Conservation (phyloP, 1,140 invertebrate genomes). For the Brachionus paranguensis region DNA sequence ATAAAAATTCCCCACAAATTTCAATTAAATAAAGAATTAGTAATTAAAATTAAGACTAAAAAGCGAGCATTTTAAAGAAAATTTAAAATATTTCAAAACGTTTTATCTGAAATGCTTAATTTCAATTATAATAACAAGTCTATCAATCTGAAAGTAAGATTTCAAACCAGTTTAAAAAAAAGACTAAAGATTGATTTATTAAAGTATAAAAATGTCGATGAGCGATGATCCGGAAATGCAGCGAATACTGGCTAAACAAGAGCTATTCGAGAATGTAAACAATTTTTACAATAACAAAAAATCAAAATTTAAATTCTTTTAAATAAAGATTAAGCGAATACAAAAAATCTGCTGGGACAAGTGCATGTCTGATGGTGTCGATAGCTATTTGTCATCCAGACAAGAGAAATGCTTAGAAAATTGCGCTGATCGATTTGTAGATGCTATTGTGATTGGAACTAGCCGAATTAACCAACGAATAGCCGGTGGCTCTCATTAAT, state of each 20-base stretch:
- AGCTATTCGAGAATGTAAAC: conserved; percentile 36
- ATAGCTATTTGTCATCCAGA: neutral
- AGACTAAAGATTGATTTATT: neutral
- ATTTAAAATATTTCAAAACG: neutral
- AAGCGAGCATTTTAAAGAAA: neutral
- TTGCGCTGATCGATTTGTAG: conserved; percentile 35
- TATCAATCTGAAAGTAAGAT: neutral
- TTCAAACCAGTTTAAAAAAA: conserved; percentile 17
- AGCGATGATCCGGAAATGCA: conserved; percentile 39
- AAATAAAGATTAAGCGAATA: conserved; percentile 23
- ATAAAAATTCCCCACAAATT: too few relatives aligned
- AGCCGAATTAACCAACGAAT: conserved; percentile 25
- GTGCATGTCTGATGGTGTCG: conserved; percentile 26
- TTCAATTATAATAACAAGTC: neutral
- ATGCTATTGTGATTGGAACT: conserved; percentile 33
- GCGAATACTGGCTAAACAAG: conserved; percentile 14
- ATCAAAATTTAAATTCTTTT: neutral
- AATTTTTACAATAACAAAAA: neutral
- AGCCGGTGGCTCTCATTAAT: conserved; percentile 20
- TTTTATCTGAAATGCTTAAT: conserved; percentile 5
- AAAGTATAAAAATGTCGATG: neutral
- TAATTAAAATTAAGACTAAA: neutral
- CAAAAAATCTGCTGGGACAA: conserved; percentile 40
- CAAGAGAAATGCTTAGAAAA: conserved; percentile 17
- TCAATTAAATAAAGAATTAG: neutral